Percentiles rank a stretch among this genome's conserved stretches.
These are phyloP conservation scores for Stichopus chloronotus DNA, from an alignment of 35 echinoderm and acorn worm species.

Conservation along the genomic window DNA sequence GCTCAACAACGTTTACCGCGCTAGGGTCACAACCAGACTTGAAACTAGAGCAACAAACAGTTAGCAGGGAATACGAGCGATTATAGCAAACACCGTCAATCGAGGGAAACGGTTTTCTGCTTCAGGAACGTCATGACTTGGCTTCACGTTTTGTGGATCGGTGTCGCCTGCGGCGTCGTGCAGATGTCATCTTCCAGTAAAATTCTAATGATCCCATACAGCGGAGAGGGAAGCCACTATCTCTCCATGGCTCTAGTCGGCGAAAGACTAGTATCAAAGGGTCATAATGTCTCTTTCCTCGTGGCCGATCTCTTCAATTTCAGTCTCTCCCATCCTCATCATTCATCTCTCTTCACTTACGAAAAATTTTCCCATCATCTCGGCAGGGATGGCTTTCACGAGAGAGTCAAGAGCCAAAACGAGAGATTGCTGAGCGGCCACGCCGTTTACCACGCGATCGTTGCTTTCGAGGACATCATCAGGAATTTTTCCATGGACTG, in stretches of 20 bases:
- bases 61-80: too few relatives aligned
- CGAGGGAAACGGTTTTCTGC: too few relatives aligned
- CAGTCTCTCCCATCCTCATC: neutral
- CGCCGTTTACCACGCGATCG: neutral
- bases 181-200: neutral
- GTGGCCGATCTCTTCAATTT: conserved; percentile 57
- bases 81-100: too few relatives aligned
- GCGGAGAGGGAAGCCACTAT: conserved; percentile 85
- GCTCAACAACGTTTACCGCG: too few relatives aligned
- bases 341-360: conserved; percentile 47
- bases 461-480: conserved; percentile 28
- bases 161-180: too few relatives aligned
- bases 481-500: conserved; percentile 56
- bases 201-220: conserved; percentile 37
- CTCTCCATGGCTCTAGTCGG: conserved; percentile 49
- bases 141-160: too few relatives aligned
- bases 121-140: too few relatives aligned
- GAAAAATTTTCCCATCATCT: conserved; percentile 53
- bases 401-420: conserved; percentile 21
- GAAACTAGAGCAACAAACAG: too few relatives aligned
- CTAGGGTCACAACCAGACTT: too few relatives aligned
- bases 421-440: conserved; percentile 15
- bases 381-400: neutral
- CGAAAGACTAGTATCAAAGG: conserved; percentile 58
- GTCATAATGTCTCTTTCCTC: conserved; percentile 71